phyloP scores from a whole-genome alignment of 2,797 vertebrate species.

The Periophthalmus magnuspinnatus region DNA sequence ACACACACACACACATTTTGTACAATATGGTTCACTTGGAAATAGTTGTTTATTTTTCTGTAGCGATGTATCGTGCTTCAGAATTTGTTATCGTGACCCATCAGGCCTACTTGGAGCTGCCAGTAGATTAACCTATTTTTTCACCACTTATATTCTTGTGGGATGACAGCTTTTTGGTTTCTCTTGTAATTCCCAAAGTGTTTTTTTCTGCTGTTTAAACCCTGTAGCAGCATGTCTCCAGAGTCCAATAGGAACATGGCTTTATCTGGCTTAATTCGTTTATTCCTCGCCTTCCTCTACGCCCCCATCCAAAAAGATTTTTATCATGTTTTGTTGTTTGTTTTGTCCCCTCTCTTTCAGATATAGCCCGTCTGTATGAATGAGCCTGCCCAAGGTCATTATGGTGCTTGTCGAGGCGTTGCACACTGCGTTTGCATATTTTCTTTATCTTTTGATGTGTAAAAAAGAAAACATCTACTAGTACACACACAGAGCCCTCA shows the following conservation, averaged over 20 bases:
- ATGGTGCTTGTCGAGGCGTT: slow-evolving; percentile 45
- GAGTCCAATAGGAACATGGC: slow-evolving; percentile 58
- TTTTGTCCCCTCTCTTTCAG: slow-evolving; percentile 27
- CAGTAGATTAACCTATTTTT: not conserved
- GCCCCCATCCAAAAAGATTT: slow-evolving; percentile 44
- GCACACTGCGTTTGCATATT: slow-evolving; percentile 41
- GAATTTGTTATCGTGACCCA: too few species aligned
- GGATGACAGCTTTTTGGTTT: slow-evolving; percentile 23
- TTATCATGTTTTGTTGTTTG: slow-evolving; percentile 56
- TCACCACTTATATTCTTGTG: slow-evolving; percentile 12
- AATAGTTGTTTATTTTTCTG: too few species aligned
- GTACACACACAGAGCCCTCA: slow-evolving; percentile 24
- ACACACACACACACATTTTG: too few species aligned
- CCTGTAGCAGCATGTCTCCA: slow-evolving; percentile 47
- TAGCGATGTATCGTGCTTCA: too few species aligned
- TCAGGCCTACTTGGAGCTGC: slow-evolving; percentile 8
- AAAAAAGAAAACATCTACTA: slow-evolving; percentile 38
- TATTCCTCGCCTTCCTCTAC: slow-evolving; percentile 62
- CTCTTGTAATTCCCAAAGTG: slow-evolving; percentile 23
- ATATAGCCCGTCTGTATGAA: slow-evolving; percentile 51
- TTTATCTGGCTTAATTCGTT: slow-evolving; percentile 72
- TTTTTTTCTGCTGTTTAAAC: slow-evolving; percentile 24
- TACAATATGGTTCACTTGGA: too few species aligned
- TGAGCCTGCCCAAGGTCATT: slow-evolving; percentile 64
- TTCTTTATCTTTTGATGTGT: slow-evolving; percentile 47